Evolutionary conservation across 2,797 vertebrate genomes (phyloP).

Genomic region (Garrulus glandarius): DNA sequence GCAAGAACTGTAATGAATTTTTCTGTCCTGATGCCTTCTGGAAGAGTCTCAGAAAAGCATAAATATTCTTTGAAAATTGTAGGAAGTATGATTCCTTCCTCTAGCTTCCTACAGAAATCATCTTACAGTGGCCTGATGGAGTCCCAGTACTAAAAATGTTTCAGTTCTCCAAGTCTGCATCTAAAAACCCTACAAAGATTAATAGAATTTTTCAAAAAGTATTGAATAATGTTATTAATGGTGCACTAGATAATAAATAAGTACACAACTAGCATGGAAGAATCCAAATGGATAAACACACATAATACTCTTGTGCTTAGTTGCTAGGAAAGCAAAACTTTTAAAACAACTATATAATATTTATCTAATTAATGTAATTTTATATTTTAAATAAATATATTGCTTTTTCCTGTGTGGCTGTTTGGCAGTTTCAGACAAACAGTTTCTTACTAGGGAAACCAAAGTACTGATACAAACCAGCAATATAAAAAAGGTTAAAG

Average conservation of each 20-base stretch:
- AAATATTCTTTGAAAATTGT: not conserved
- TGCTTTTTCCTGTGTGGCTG: not conserved
- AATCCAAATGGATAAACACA: not conserved
- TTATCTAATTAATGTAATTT: not conserved
- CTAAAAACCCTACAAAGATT: not conserved
- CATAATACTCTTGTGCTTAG: not conserved
- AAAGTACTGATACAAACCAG: not conserved
- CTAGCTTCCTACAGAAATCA: not conserved
- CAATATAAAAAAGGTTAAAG: not conserved
- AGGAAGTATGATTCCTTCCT: not conserved
- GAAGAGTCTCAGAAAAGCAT: not conserved
- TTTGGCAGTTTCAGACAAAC: not conserved
- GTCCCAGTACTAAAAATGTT: not conserved
- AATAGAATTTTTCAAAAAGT: not conserved
- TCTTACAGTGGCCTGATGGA: rapidly evolving
- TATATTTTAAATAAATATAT: not conserved
- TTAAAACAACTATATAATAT: not conserved
- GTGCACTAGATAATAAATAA: not conserved
- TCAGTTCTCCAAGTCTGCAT: not conserved
- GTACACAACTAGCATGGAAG: not conserved
- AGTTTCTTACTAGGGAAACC: not conserved
- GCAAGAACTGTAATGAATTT: not conserved
- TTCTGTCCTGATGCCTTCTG: not conserved
- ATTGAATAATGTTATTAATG: not conserved
- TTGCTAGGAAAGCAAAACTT: not conserved